These are phyloP conservation scores for Acanthiza pusilla DNA, from an alignment of 2,797 vertebrate genomes.

Conservation along the genomic window DNA sequence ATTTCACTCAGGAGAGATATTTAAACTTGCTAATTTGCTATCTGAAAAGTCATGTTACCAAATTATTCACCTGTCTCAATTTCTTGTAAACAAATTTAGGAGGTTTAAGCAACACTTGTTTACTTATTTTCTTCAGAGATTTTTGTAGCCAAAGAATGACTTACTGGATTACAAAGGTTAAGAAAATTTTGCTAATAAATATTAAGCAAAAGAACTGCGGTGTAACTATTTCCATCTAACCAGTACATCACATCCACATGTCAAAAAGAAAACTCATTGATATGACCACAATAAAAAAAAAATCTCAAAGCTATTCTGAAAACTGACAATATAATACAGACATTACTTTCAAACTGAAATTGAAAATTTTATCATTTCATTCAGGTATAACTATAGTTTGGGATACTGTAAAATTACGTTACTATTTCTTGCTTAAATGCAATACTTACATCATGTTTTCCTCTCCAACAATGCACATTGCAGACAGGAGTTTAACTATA, in stretches of 20 bases:
- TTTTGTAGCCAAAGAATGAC: neutral
- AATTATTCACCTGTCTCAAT: neutral
- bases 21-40: neutral
- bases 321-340: neutral
- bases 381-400: neutral
- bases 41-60: neutral
- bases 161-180: neutral
- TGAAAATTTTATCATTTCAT: neutral
- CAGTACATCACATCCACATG: neutral
- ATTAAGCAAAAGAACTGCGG: neutral
- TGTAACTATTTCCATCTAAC: neutral
- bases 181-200: neutral
- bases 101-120: neutral
- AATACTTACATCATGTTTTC: slow-evolving; percentile 93
- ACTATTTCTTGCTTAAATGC: neutral
- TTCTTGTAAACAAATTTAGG: neutral
- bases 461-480: slow-evolving; percentile 96
- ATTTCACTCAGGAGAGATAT: neutral
- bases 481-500: slow-evolving; percentile 93
- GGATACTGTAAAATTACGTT: neutral
- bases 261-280: neutral
- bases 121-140: neutral
- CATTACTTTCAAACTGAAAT: neutral
- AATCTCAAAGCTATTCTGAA: neutral
- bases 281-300: neutral